phyloP scores from a whole-genome alignment of 2,888 invertebrate species.

The Uropetala carovei region DNA sequence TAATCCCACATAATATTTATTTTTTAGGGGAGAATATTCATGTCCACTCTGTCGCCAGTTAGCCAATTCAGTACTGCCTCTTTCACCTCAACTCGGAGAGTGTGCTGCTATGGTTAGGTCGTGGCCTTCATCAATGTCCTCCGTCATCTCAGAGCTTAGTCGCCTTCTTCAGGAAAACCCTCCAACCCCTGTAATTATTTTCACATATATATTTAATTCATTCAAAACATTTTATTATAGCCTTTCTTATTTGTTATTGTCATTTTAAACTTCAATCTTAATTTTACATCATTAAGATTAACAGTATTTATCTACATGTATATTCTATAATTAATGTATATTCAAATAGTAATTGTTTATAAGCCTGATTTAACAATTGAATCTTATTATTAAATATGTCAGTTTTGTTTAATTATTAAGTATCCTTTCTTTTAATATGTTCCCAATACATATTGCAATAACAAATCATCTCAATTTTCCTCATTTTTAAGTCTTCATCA shows the following conservation, averaged over 20 bases:
- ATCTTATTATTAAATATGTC: no score
- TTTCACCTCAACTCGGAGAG: conserved; percentile 84
- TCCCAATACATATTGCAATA: conserved; percentile 11
- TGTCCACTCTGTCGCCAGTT: conserved; percentile 97
- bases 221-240: not conserved
- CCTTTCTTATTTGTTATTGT: no score
- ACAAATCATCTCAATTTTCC: not conserved
- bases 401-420: conserved; percentile 25
- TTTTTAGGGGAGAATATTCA: conserved; percentile 88
- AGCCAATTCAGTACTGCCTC: conserved; percentile 92
- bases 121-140: conserved; percentile 76
- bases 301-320: no score
- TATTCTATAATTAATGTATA: no score
- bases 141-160: conserved; percentile 75
- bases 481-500: conserved; percentile 79
- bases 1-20: conserved; percentile 66
- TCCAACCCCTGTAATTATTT: conserved; percentile 79
- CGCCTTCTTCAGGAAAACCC: conserved; percentile 83
- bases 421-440: conserved; percentile 47
- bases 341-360: no score
- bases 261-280: no score
- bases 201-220: not conserved
- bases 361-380: no score
- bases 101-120: conserved; percentile 81
- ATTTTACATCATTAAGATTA: no score